Evolutionary conservation across 1,140 invertebrate genomes (phyloP).

Genomic region (Drosophila nigromelanica): DNA sequence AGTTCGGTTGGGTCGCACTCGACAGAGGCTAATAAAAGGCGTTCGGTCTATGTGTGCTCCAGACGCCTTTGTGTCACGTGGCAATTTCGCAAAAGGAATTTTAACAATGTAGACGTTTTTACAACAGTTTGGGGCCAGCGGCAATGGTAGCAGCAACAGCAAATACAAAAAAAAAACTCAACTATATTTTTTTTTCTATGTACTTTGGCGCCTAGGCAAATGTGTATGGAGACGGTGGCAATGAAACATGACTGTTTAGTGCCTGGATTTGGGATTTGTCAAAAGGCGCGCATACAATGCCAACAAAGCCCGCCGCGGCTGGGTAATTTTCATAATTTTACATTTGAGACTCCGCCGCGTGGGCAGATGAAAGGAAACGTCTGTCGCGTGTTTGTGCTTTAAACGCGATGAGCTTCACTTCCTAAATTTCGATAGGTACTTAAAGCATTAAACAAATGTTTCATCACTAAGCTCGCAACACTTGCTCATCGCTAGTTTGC

Average conservation of each 20-base stretch:
- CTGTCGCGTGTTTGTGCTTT: not conserved
- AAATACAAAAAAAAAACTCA: constrained; percentile 12
- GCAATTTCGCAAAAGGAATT: constrained; percentile 79
- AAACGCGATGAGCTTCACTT: not conserved
- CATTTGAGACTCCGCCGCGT: constrained; percentile 37
- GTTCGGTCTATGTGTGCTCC: constrained; percentile 64
- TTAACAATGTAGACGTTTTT: constrained; percentile 77
- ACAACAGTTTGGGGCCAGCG: constrained; percentile 52
- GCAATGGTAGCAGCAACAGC: constrained; percentile 28
- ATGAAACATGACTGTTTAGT: constrained; percentile 73
- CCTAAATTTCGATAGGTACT: not conserved
- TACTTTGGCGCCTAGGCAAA: constrained; percentile 50
- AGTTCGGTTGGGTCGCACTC: constrained; percentile 37
- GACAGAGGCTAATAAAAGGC: constrained; percentile 68
- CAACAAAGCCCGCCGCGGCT: constrained; percentile 35
- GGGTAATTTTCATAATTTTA: constrained; percentile 61
- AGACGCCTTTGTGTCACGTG: constrained; percentile 80
- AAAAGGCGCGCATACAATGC: constrained; percentile 53
- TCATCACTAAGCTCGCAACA: too few species aligned
- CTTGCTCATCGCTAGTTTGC: too few species aligned
- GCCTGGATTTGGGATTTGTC: constrained; percentile 75
- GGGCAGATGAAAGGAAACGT: constrained; percentile 1
- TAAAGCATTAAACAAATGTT: too few species aligned
- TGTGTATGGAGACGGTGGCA: constrained; percentile 41
- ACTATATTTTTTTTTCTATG: constrained; percentile 41